A percentile compares a stretch with the other conserved stretches of the same genome.
These are phyloP conservation scores for Netta rufina DNA, from an alignment of 2,797 vertebrate genomes.

Conservation along the genomic window DNA sequence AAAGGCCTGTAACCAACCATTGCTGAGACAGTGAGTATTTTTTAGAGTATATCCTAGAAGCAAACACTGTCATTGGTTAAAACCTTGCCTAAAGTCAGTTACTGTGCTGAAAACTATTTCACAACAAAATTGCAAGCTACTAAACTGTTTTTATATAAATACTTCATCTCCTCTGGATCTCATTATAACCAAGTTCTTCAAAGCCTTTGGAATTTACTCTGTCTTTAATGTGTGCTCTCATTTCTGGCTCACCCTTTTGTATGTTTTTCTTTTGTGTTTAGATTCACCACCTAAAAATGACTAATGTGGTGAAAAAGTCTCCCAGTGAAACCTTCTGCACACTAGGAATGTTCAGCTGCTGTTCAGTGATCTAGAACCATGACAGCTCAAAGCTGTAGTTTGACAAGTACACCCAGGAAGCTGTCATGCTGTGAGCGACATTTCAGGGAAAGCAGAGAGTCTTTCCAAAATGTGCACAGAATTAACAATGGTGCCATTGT, in stretches of 20 bases:
- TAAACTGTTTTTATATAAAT: conserved; percentile 88
- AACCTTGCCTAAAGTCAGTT: conserved; percentile 84
- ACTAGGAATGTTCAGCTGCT: conserved; percentile 81
- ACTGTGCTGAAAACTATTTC: conserved; percentile 84
- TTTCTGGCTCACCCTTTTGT: conserved; percentile 73
- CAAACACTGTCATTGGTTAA: conserved; percentile 87
- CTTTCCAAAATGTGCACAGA: conserved; percentile 87
- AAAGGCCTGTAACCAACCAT: conserved; percentile 80
- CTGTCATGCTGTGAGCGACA: conserved; percentile 84
- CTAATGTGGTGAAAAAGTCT: conserved; percentile 67
- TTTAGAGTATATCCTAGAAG: conserved; percentile 83
- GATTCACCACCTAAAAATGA: conserved; percentile 68
- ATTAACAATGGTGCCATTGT: conserved; percentile 88
- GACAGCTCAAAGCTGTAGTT: conserved; percentile 77
- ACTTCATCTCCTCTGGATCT: conserved; percentile 81
- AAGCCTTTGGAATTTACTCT: conserved; percentile 86
- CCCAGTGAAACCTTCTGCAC: conserved; percentile 76
- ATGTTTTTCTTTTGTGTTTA: conserved; percentile 60
- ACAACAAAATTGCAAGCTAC: conserved; percentile 85
- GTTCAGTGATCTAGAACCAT: conserved; percentile 80
- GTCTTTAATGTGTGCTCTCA: conserved; percentile 80
- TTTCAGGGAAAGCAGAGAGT: conserved; percentile 81
- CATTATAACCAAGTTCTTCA: conserved; percentile 82
- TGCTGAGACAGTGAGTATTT: conserved; percentile 78
- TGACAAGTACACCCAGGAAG: conserved; percentile 79